A percentile compares a stretch with the other conserved stretches of the same genome.
Conservation (phyloP, 1,140 invertebrate species). For the Papilio polytes region DNA sequence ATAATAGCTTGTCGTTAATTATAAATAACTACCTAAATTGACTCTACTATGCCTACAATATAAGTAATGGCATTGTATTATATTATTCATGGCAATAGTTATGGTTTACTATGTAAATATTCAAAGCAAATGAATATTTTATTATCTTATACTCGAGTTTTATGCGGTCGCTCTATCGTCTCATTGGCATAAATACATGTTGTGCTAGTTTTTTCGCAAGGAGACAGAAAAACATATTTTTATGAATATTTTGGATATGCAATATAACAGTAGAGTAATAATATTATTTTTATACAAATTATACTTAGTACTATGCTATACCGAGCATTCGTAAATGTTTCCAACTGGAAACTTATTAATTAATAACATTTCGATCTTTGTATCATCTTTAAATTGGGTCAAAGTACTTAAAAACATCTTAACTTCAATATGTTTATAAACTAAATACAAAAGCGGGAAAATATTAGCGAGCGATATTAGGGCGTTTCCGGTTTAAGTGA, state of each 20-base stretch:
- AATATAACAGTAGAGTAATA: not conserved
- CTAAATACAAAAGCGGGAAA: conserved; percentile 1
- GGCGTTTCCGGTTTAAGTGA: conserved; percentile 13
- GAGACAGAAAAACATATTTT: not conserved
- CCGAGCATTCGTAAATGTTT: not conserved
- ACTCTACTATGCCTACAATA: not conserved
- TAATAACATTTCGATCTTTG: not conserved
- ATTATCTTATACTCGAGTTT: not conserved
- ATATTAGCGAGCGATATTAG: not conserved
- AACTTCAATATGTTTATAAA: not conserved
- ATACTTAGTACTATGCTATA: not conserved
- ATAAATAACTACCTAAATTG: not conserved
- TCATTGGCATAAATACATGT: no score
- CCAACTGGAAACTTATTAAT: no score
- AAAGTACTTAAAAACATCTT: not conserved
- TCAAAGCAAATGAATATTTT: not conserved
- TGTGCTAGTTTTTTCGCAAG: not conserved
- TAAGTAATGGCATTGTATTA: not conserved
- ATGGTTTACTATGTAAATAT: not conserved
- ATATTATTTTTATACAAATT: not conserved
- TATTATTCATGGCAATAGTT: not conserved
- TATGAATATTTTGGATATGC: not conserved
- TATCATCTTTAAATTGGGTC: not conserved
- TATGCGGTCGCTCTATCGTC: not conserved
- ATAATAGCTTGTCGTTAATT: not conserved